Percentiles rank a stretch among this genome's conserved stretches.
Conservation (phyloP, 2,888 invertebrate species). For the Hyles lineata region DNA sequence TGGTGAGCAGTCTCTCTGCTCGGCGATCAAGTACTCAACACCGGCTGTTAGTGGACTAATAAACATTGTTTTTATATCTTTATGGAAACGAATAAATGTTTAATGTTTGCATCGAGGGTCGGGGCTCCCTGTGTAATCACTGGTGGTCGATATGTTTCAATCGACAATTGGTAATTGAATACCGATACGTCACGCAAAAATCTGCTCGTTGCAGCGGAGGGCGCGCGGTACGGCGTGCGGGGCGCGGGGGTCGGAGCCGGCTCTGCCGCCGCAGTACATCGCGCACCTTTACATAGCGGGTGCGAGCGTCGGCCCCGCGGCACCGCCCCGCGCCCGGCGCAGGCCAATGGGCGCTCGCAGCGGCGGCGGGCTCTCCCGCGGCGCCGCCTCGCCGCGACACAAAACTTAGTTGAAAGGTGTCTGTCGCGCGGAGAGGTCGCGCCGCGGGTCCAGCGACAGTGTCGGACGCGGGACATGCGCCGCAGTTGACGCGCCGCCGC, state of each 20-base stretch:
- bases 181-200: slow-evolving; percentile 33
- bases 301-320: slow-evolving; percentile 33
- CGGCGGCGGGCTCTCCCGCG: slow-evolving; percentile 38
- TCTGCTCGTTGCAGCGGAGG: slow-evolving; percentile 26
- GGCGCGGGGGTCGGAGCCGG: background rate
- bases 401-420: slow-evolving; percentile 60
- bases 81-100: background rate
- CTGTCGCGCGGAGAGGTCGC: slow-evolving; percentile 60
- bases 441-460: slow-evolving; percentile 31
- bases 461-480: slow-evolving; percentile 49
- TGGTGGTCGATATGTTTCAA: slow-evolving; percentile 11
- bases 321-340: slow-evolving; percentile 10
- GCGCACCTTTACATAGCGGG: slow-evolving; percentile 53
- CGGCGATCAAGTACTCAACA: too few species aligned
- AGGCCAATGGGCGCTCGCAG: slow-evolving; percentile 53
- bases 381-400: slow-evolving; percentile 53
- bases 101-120: background rate
- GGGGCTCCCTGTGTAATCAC: background rate
- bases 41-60: background rate
- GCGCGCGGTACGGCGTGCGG: background rate
- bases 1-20: too few species aligned
- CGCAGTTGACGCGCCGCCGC: slow-evolving; percentile 49
- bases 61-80: background rate
- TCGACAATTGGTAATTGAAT: slow-evolving; percentile 10
- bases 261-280: background rate